A percentile compares a stretch with the other conserved stretches of the same genome.
Evolutionary conservation across 2,888 invertebrate species (phyloP).

Genomic region (Melangyna quadrimaculata): DNA sequence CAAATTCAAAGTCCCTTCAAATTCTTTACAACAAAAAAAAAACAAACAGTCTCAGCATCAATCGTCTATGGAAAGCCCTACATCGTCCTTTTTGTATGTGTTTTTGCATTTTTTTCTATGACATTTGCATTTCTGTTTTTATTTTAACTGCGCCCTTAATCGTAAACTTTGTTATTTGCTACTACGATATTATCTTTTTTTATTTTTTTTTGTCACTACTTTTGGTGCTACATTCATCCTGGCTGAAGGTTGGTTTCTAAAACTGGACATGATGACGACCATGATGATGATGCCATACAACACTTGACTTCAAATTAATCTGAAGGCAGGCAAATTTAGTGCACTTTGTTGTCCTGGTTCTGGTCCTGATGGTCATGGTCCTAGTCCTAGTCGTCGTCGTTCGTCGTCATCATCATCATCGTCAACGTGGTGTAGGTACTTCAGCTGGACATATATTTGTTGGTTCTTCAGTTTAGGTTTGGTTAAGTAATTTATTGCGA

Average conservation of each 20-base stretch:
- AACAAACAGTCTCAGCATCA: not conserved
- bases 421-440: not conserved
- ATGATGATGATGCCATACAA: constrained; percentile 63
- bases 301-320: constrained; percentile 67
- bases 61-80: not conserved
- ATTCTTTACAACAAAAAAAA: not conserved
- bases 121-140: constrained; percentile 56
- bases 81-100: constrained; percentile 12
- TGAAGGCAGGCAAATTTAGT: constrained; percentile 60
- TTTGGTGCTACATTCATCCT: constrained; percentile 59
- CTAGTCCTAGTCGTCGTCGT: not conserved
- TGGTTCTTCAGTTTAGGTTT: constrained; percentile 40
- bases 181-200: constrained; percentile 8
- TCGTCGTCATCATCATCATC: not conserved
- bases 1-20: not conserved
- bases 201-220: constrained; percentile 25
- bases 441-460: not conserved
- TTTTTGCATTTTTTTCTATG: constrained; percentile 51
- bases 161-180: not conserved
- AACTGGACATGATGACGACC: constrained; percentile 62
- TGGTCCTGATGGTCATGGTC: constrained; percentile 6
- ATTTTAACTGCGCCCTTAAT: not conserved
- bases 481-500: constrained; percentile 68
- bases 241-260: constrained; percentile 9
- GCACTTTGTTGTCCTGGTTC: constrained; percentile 40